phyloP scores from a whole-genome alignment of 2,113 vertebrate species.

The Apteryx mantelli region DNA sequence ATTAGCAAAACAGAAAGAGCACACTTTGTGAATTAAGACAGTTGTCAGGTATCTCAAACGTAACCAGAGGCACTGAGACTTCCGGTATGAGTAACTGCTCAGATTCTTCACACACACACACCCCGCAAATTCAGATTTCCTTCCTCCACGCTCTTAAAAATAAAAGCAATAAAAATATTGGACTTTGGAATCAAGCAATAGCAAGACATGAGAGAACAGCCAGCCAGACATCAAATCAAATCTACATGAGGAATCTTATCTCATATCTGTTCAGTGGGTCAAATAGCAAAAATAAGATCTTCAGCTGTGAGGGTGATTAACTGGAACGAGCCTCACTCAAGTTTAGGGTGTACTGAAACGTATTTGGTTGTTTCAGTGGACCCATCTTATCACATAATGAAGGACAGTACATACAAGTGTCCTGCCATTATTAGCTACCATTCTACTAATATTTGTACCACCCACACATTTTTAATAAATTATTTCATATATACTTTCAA shows the following conservation, averaged over 20 bases:
- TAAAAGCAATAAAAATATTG: not conserved
- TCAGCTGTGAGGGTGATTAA: not conserved
- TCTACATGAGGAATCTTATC: not conserved
- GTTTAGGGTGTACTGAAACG: not conserved
- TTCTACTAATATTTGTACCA: not conserved
- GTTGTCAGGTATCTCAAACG: not conserved
- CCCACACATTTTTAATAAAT: not conserved
- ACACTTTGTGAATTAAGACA: not conserved
- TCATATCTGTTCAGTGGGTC: not conserved
- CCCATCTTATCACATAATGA: accelerated
- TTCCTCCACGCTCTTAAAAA: not conserved
- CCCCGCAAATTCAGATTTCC: not conserved
- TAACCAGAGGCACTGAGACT: not conserved
- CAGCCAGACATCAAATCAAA: not conserved
- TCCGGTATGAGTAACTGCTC: not conserved
- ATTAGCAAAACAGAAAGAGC: not conserved
- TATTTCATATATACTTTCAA: not conserved
- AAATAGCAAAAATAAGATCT: not conserved
- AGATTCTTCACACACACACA: not conserved
- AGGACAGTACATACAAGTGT: not conserved
- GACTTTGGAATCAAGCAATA: not conserved
- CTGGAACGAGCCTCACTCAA: not conserved
- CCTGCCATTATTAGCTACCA: not conserved
- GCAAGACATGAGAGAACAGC: not conserved
- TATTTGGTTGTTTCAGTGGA: not conserved